Evolutionary conservation across 2,888 invertebrate genomes (phyloP).

Genomic region (Thecocarcelia acutangulata): DNA sequence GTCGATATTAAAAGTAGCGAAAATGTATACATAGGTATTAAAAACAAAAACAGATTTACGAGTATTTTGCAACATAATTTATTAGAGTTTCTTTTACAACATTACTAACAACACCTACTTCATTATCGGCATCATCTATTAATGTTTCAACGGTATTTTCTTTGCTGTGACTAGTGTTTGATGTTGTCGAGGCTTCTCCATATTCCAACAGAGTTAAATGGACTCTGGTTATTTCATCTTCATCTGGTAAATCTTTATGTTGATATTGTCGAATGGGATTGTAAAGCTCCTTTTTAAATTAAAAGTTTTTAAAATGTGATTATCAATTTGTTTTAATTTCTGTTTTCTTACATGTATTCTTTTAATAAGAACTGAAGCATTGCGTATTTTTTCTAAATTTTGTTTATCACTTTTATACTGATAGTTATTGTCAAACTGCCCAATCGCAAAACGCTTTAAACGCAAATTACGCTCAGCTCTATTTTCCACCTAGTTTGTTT

Average conservation of each 20-base stretch:
- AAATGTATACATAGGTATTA: no score
- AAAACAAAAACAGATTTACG: no score
- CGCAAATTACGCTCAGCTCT: no score
- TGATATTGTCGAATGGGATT: slow-evolving; percentile 89
- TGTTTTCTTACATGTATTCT: slow-evolving; percentile 84
- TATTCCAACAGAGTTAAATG: slow-evolving; percentile 94
- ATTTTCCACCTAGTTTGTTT: no score
- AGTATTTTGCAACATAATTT: no score
- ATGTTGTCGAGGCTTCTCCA: slow-evolving; percentile 83
- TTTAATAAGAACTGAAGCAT: slow-evolving; percentile 84
- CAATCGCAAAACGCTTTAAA: no score
- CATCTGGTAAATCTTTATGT: slow-evolving; percentile 84
- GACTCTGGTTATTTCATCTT: slow-evolving; percentile 88
- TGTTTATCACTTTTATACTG: no score
- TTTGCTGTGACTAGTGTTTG: no score
- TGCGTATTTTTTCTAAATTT: slow-evolving; percentile 83
- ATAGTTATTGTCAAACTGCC: slow-evolving; percentile 90
- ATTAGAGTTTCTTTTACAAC: no score
- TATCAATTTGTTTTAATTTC: neutral
- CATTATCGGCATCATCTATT: slow-evolving; percentile 71
- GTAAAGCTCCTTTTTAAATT: slow-evolving; percentile 83
- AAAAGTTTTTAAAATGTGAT: neutral
- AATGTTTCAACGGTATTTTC: slow-evolving; percentile 65
- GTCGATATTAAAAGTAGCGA: no score
- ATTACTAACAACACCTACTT: slow-evolving; percentile 76